These are phyloP conservation scores for Syrmaticus mikado DNA, from an alignment of 2,113 vertebrate genomes.

Conservation along the genomic window DNA sequence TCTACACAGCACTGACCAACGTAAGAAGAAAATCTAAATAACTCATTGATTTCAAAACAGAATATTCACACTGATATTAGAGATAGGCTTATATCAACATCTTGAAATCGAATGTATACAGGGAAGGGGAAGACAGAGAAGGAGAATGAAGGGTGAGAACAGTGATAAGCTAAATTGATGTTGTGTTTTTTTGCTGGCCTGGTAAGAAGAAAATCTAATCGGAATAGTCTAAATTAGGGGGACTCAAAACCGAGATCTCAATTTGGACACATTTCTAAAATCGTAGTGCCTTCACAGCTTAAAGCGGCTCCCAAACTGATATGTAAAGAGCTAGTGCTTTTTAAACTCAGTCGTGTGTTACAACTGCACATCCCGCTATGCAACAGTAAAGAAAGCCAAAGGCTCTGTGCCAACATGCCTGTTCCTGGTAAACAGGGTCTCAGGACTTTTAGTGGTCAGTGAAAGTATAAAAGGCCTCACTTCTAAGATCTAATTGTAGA, in stretches of 20 bases:
- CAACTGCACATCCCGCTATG: background rate
- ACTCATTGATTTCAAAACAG: background rate
- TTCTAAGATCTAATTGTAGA: background rate
- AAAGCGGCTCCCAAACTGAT: background rate
- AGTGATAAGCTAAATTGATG: background rate
- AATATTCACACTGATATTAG: background rate
- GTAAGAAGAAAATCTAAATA: background rate
- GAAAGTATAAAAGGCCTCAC: background rate
- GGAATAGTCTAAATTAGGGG: background rate
- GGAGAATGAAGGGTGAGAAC: background rate
- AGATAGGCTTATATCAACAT: background rate
- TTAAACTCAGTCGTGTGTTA: background rate
- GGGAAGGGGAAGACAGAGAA: background rate
- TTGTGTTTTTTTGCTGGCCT: background rate
- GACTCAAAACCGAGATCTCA: background rate
- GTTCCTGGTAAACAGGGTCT: background rate
- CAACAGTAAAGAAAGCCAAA: background rate
- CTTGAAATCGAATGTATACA: background rate
- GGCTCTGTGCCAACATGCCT: background rate
- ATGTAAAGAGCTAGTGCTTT: background rate
- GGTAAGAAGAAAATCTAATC: background rate
- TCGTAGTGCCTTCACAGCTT: background rate
- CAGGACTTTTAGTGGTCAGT: background rate
- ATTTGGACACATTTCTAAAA: background rate
- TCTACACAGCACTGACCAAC: background rate